A percentile compares a stretch with the other conserved stretches of the same genome.
These are phyloP conservation scores for Parascotia fuliginaria DNA, from an alignment of 2,888 invertebrate genomes.

Conservation along the genomic window DNA sequence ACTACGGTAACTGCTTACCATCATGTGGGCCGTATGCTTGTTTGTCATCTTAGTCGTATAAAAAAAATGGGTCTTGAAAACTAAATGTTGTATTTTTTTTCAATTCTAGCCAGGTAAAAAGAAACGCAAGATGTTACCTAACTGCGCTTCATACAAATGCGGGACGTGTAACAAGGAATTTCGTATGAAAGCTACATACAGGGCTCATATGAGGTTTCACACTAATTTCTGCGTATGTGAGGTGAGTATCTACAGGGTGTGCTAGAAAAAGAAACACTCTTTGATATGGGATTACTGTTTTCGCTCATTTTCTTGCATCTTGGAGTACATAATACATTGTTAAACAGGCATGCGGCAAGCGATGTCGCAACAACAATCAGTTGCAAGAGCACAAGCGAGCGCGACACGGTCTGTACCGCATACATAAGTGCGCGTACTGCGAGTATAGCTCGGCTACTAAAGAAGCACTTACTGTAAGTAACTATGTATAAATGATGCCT, in stretches of 20 bases:
- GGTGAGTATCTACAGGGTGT: no score
- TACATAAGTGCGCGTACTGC: slow-evolving; percentile 78
- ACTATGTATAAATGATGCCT: neutral
- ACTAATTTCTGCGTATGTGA: slow-evolving; percentile 78
- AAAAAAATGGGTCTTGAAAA: no score
- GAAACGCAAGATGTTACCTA: slow-evolving; percentile 42
- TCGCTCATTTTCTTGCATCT: no score
- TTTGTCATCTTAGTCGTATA: no score
- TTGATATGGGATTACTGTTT: no score
- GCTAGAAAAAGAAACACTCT: no score
- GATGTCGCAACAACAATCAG: slow-evolving; percentile 76
- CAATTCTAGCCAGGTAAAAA: slow-evolving; percentile 32
- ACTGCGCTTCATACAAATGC: slow-evolving; percentile 61
- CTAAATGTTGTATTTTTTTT: no score
- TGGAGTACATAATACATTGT: neutral
- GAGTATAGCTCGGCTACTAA: slow-evolving; percentile 78
- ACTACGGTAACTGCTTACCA: no score
- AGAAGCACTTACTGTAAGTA: slow-evolving; percentile 64
- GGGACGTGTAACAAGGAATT: slow-evolving; percentile 68
- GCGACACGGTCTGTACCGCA: slow-evolving; percentile 69
- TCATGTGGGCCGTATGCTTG: no score
- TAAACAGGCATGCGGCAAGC: slow-evolving; percentile 71
- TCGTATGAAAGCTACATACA: slow-evolving; percentile 72
- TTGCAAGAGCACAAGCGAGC: slow-evolving; percentile 77
- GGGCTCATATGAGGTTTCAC: slow-evolving; percentile 73